Evolutionary conservation across 2,113 vertebrate genomes (phyloP).

Genomic region (Callithrix jacchus): DNA sequence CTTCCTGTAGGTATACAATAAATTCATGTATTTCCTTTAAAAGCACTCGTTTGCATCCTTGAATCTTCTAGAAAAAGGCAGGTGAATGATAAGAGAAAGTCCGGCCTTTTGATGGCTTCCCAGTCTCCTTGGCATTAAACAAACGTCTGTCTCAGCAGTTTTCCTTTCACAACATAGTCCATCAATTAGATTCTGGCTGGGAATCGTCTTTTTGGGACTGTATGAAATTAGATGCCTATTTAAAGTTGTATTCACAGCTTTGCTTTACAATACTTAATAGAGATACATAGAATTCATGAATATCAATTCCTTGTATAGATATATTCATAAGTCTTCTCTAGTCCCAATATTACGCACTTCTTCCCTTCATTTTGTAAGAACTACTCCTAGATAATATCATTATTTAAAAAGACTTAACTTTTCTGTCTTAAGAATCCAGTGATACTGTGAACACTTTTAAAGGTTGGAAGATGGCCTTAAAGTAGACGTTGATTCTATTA

Average conservation of each 20-base stretch:
- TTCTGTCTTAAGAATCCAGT: conserved; percentile 11
- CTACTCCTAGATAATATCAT: not conserved
- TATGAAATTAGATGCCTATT: conserved; percentile 3
- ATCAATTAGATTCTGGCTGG: not conserved
- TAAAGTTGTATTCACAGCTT: not conserved
- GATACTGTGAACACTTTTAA: not conserved
- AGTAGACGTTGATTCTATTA: not conserved
- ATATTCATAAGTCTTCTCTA: not conserved
- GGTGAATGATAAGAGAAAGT: not conserved
- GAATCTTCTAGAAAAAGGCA: conserved; percentile 36
- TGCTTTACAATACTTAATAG: not conserved
- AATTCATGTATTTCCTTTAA: not conserved
- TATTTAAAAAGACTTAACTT: not conserved
- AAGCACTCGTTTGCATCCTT: not conserved
- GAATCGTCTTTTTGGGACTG: not conserved
- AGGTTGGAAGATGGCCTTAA: conserved; percentile 6
- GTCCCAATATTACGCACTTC: not conserved
- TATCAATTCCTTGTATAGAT: conserved; percentile 10
- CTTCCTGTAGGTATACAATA: not conserved
- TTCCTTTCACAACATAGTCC: not conserved
- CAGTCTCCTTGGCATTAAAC: not conserved
- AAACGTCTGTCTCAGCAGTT: not conserved
- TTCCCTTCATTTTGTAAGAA: not conserved
- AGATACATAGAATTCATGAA: not conserved
- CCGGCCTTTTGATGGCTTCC: not conserved